Conservation (phyloP, 1,140 invertebrate genomes). For the Polypedilum vanderplanki region DNA sequence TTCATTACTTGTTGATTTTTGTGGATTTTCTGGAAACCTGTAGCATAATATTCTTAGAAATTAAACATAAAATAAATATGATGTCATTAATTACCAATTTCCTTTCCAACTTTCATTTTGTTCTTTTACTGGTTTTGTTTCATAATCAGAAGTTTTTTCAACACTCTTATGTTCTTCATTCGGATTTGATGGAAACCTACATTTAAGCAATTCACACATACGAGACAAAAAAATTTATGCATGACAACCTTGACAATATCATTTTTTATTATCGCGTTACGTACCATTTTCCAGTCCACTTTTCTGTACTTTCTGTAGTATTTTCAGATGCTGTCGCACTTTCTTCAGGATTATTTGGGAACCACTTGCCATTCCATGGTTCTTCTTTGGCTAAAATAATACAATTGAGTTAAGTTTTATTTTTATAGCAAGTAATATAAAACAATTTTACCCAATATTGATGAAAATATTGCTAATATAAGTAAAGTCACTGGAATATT, state of each 20-base stretch:
- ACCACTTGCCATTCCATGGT: conserved; percentile 46
- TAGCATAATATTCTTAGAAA: background rate
- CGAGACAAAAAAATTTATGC: background rate
- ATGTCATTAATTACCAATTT: background rate
- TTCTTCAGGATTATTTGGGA: conserved; percentile 40
- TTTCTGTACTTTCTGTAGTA: conserved; percentile 30
- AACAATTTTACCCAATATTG: too few relatives aligned
- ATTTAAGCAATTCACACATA: background rate
- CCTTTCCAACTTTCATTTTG: background rate
- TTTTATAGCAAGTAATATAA: too few relatives aligned
- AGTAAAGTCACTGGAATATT: too few relatives aligned
- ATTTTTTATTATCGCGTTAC: conserved; percentile 42
- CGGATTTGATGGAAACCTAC: conserved; percentile 22
- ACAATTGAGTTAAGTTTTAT: background rate
- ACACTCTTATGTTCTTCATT: background rate
- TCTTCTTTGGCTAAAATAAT: conserved; percentile 31
- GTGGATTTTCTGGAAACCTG: conserved; percentile 27
- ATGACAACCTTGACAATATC: background rate
- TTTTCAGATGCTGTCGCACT: conserved; percentile 30
- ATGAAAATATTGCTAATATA: too few relatives aligned
- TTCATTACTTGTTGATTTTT: background rate
- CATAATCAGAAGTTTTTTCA: background rate
- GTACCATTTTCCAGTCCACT: conserved; percentile 34
- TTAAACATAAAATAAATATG: background rate
- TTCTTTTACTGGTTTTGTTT: background rate